phyloP scores from a whole-genome alignment of 2,888 invertebrate species.

The Dexiosoma caninum region DNA sequence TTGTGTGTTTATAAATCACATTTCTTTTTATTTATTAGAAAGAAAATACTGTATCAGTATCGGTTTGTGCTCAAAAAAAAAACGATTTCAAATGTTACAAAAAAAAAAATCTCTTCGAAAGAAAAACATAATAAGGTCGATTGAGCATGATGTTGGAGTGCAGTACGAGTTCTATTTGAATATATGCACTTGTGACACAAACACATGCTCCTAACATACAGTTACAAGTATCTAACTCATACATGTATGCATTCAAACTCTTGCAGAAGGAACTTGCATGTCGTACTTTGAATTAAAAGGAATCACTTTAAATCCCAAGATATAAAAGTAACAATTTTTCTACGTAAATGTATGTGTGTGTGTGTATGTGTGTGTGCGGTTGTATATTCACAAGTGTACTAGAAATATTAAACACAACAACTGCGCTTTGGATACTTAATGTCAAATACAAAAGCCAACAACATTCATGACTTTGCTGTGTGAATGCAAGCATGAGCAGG shows the following conservation, averaged over 20 bases:
- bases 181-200: not conserved
- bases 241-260: not conserved
- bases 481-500: not conserved
- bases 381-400: not conserved
- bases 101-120: not conserved
- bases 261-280: not conserved
- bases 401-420: slow-evolving; percentile 8
- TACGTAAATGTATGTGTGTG: not conserved
- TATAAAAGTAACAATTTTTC: slow-evolving; percentile 13
- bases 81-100: not conserved
- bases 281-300: slow-evolving; percentile 36
- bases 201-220: not conserved
- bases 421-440: slow-evolving; percentile 36
- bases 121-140: slow-evolving; percentile 1
- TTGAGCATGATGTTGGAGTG: slow-evolving; percentile 4
- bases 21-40: too few species aligned
- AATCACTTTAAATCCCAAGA: slow-evolving; percentile 26
- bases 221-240: not conserved
- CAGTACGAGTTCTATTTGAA: not conserved
- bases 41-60: not conserved
- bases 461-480: slow-evolving; percentile 7
- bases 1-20: too few species aligned
- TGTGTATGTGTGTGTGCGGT: not conserved
- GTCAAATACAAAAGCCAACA: slow-evolving; percentile 49
- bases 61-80: not conserved